Evolutionary conservation across 2,888 invertebrate genomes (phyloP).

Genomic region (Ypsolopha sequella): DNA sequence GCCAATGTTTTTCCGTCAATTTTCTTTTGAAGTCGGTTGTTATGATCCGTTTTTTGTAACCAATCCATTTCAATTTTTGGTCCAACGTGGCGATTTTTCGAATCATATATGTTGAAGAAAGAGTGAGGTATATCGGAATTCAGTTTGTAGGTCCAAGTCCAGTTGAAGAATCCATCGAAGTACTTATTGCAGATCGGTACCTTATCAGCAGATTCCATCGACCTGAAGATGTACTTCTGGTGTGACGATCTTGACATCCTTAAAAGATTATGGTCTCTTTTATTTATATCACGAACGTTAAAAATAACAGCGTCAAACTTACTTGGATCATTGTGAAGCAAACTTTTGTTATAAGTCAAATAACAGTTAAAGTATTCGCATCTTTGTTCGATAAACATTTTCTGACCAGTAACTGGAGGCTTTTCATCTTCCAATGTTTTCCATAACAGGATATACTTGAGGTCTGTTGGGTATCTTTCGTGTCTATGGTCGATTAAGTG

Average conservation of each 20-base stretch:
- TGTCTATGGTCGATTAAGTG: neutral
- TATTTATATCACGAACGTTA: constrained; percentile 6
- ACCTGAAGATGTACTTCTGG: constrained; percentile 48
- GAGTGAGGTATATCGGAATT: constrained; percentile 47
- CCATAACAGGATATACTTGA: constrained; percentile 55
- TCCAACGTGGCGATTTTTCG: constrained; percentile 29
- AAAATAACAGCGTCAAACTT: constrained; percentile 30
- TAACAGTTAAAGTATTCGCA: constrained; percentile 49
- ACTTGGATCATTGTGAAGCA: constrained; percentile 22
- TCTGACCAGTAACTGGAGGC: constrained; percentile 23
- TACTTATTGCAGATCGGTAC: constrained; percentile 35
- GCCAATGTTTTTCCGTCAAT: constrained; percentile 33
- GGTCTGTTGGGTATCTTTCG: constrained; percentile 32
- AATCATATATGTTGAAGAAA: constrained; percentile 30
- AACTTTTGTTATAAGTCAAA: constrained; percentile 36
- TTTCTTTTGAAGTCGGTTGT: constrained; percentile 14
- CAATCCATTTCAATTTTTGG: constrained; percentile 31
- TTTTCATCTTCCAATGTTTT: constrained; percentile 11
- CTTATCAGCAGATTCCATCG: constrained; percentile 34
- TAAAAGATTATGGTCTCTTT: neutral
- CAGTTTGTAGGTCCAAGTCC: constrained; percentile 57
- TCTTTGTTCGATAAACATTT: constrained; percentile 37
- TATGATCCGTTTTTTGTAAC: constrained; percentile 19
- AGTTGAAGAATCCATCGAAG: constrained; percentile 51
- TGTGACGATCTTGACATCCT: constrained; percentile 12